These are phyloP conservation scores for Chelon auratus DNA, from an alignment of 2,797 vertebrate genomes.

Conservation along the genomic window DNA sequence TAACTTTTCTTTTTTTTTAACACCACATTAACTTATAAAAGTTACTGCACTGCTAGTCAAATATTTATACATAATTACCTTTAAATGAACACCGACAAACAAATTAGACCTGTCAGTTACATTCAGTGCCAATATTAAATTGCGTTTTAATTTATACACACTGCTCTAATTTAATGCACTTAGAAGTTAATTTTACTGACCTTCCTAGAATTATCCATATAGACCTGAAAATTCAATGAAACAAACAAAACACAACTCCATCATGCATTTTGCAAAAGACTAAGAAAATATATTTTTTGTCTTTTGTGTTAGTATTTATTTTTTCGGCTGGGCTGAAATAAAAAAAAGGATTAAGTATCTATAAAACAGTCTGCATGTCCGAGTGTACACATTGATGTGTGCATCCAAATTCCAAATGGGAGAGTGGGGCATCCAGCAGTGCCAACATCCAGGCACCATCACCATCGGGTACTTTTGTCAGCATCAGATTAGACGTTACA, in stretches of 20 bases:
- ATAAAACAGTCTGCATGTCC: neutral
- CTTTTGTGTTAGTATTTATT: neutral
- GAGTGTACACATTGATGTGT: neutral
- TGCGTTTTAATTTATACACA: neutral
- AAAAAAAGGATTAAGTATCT: neutral
- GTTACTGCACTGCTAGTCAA: neutral
- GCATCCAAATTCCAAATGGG: neutral
- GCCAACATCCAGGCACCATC: neutral
- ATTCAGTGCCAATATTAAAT: too few species aligned
- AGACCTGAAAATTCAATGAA: neutral
- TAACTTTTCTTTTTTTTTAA: conserved; percentile 8
- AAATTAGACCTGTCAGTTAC: too few species aligned
- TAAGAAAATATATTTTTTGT: neutral
- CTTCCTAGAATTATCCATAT: neutral
- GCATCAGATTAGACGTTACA: neutral
- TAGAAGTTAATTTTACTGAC: neutral
- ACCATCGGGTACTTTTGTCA: neutral
- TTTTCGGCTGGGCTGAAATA: neutral
- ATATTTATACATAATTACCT: neutral
- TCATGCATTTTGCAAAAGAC: neutral
- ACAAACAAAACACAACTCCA: neutral
- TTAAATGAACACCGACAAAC: conserved; percentile 4
- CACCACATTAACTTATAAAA: conserved; percentile 5
- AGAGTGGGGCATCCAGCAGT: neutral
- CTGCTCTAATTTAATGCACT: neutral